phyloP scores from a whole-genome alignment of 2,888 invertebrate genomes.

The Meghimatium bilineatum region DNA sequence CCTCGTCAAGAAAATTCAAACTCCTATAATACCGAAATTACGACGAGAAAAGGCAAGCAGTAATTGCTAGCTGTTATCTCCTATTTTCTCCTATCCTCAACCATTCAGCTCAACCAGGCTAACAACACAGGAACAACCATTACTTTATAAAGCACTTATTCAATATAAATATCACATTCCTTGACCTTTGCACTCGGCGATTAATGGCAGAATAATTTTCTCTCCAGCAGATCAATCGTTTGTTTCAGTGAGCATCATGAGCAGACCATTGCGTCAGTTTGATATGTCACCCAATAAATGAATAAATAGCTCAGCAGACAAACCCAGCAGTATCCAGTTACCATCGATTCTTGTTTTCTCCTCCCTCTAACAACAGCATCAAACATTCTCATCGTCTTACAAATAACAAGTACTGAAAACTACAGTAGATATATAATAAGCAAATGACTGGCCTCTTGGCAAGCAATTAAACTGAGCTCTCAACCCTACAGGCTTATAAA shows the following conservation, averaged over 20 bases:
- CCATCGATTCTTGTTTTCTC: background rate
- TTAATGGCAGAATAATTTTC: constrained; percentile 14
- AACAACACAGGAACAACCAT: background rate
- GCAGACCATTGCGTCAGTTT: background rate
- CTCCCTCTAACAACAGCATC: background rate
- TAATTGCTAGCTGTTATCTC: background rate
- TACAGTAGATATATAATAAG: background rate
- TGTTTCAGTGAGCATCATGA: background rate
- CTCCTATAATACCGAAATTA: constrained; percentile 17
- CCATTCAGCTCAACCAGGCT: too few species aligned
- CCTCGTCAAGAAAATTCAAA: background rate
- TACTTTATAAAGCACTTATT: constrained; percentile 24
- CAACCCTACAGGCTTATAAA: background rate
- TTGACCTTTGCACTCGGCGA: background rate
- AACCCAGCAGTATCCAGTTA: background rate
- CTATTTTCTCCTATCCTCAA: background rate
- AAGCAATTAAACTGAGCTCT: background rate
- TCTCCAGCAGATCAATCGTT: constrained; percentile 25
- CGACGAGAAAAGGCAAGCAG: background rate
- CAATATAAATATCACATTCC: constrained; percentile 14
- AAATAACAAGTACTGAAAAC: background rate
- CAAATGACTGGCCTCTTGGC: background rate
- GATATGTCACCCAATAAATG: background rate
- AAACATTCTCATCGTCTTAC: background rate
- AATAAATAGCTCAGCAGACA: background rate